These are phyloP conservation scores for Rhineura floridana DNA, from an alignment of 2,113 vertebrate species.

Conservation along the genomic window DNA sequence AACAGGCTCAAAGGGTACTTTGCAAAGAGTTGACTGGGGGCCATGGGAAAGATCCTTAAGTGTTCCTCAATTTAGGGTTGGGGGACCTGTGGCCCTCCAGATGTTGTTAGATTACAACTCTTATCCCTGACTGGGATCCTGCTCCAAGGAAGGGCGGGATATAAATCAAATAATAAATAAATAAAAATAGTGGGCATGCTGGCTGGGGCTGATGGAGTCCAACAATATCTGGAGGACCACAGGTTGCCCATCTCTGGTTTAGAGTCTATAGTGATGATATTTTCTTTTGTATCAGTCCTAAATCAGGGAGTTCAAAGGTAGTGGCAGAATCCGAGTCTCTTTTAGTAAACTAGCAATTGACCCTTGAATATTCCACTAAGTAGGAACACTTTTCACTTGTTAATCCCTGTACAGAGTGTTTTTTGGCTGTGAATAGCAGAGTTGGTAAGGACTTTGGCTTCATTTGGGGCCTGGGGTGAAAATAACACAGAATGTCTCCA, in stretches of 20 bases:
- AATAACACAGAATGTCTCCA: slow-evolving; percentile 51
- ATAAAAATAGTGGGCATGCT: too few relatives aligned
- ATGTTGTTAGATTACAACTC: background rate
- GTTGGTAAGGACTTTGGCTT: slow-evolving; percentile 46
- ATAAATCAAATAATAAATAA: too few relatives aligned
- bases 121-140: background rate
- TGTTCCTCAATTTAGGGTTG: background rate
- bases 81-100: too few relatives aligned
- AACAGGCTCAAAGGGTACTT: background rate
- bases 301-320: background rate
- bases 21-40: background rate
- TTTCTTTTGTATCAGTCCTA: background rate
- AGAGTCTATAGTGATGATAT: background rate
- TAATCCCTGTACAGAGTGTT: slow-evolving; percentile 6
- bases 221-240: background rate
- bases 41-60: background rate
- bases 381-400: background rate
- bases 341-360: background rate
- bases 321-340: background rate
- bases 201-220: background rate
- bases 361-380: background rate
- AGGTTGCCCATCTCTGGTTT: background rate
- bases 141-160: too few relatives aligned
- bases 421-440: slow-evolving; percentile 49
- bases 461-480: slow-evolving; percentile 56